These are phyloP conservation scores for Sebastes schlegelii DNA, from an alignment of 2,113 vertebrate species.

Conservation along the genomic window DNA sequence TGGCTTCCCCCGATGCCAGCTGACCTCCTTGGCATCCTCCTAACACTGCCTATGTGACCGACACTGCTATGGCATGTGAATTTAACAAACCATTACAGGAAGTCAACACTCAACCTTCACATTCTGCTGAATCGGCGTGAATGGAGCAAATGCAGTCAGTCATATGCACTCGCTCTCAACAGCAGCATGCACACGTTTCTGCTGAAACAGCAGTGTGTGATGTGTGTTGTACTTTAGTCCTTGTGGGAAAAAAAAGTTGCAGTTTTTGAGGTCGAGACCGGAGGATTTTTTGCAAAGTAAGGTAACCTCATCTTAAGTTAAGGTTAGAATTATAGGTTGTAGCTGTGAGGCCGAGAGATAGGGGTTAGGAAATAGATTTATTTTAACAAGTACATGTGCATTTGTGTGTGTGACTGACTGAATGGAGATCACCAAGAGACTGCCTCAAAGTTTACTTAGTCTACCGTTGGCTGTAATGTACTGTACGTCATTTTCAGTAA, in stretches of 20 bases:
- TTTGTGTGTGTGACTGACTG: too few relatives aligned
- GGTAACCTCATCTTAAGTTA: too few relatives aligned
- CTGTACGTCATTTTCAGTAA: too few relatives aligned
- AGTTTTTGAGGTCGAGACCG: too few relatives aligned
- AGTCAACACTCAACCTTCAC: constrained; percentile 54
- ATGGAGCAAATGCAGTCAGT: constrained; percentile 32
- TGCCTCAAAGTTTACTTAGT: too few relatives aligned
- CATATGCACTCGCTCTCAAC: constrained; percentile 5
- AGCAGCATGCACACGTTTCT: constrained; percentile 35
- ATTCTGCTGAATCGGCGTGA: constrained; percentile 59
- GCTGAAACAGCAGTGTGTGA: constrained; percentile 60
- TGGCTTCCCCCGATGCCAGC: constrained; percentile 3
- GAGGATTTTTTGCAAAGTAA: too few relatives aligned
- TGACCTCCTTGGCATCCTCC: constrained; percentile 34
- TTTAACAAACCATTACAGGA: constrained; percentile 52
- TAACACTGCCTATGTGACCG: background rate
- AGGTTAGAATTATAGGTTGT: too few relatives aligned
- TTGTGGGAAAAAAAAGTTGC: background rate
- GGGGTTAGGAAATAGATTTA: too few relatives aligned
- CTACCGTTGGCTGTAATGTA: too few relatives aligned
- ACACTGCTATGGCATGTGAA: constrained; percentile 4
- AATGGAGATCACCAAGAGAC: too few relatives aligned
- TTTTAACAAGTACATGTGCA: too few relatives aligned
- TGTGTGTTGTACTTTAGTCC: background rate
- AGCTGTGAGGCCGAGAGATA: too few relatives aligned